Base-by-base conservation (phyloP, 2,888 invertebrate genomes). In the Strigamia crassipes region DNA sequence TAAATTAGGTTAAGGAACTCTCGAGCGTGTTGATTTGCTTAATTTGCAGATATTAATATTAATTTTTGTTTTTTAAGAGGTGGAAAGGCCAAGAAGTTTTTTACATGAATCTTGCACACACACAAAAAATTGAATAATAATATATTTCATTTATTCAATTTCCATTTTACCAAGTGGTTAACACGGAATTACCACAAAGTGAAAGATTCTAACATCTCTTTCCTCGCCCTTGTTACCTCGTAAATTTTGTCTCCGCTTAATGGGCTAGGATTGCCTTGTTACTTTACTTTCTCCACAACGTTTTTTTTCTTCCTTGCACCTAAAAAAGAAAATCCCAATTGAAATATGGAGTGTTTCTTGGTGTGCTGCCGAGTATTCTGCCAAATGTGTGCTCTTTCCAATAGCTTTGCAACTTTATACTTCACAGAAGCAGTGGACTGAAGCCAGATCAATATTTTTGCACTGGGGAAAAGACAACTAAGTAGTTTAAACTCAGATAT, bases 371-470 rank as follows among this genome's bases (percentile, higher is more conserved):
- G 18, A 61, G 61, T 61, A 61, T 61, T 61, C 18, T 61, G 61
- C 61, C 61, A 61, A 61, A 61, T 61, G 61, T 61, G 61, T 61
- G 61, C 61, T 61, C 61, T 18, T 61, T 61, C 61, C 61, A 61
- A 61, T 61, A 61, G 61, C 21, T 61, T 61, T 61, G 61, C 61
- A 61, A 61, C 61, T 61, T 61, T 61, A 61, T 61, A 61, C 61
- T 61, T 61, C 61, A 61, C 61, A 61, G 21, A 61, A 21, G 61
- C 61, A 61, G 61, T 61, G 61, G 61, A 61, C 61, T 61, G 61
- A 61, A 61, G 61, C 61, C 61, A 61, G 21, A 61, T 61, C 61
- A 61, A 61, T 61, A 61, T 61, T 61, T 61, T 61, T 61, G 18
- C 61, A 61, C 61, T 61, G 61, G 15, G 15, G 61, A 61, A 61